These are phyloP conservation scores for Antheraea mylitta DNA, from an alignment of 1,140 invertebrate genomes.

Conservation along the genomic window DNA sequence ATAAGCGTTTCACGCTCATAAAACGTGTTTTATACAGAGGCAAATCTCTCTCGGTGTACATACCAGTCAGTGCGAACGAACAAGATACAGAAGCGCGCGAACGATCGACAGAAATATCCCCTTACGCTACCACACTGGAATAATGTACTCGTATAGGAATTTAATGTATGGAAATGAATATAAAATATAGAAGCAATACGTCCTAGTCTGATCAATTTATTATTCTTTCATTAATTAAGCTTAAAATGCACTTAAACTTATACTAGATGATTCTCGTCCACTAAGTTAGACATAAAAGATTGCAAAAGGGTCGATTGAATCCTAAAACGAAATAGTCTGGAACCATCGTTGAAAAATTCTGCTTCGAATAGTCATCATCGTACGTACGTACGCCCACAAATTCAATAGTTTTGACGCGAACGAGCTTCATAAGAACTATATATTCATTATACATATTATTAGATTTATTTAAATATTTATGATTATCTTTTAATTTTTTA, in stretches of 20 bases:
- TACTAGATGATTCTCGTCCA: not conserved
- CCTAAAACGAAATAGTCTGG: too few species aligned
- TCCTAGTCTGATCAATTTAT: not conserved
- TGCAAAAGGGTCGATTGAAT: too few species aligned
- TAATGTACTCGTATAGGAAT: not conserved
- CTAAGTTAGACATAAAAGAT: too few species aligned
- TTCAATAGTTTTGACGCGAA: too few species aligned
- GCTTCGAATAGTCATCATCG: too few species aligned
- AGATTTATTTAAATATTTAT: too few species aligned
- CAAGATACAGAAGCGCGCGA: conserved; percentile 61
- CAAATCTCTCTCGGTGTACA: conserved; percentile 61
- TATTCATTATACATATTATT: too few species aligned
- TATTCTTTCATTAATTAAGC: not conserved
- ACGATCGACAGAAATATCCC: conserved; percentile 66
- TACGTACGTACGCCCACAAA: too few species aligned
- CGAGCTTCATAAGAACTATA: too few species aligned
- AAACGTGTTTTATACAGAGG: conserved; percentile 76
- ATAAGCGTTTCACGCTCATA: conserved; percentile 73
- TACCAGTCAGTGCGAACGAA: conserved; percentile 58
- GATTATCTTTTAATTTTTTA: too few species aligned
- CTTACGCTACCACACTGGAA: conserved; percentile 33
- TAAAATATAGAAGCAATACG: not conserved
- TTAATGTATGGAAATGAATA: not conserved
- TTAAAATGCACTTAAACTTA: not conserved
- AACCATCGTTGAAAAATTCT: too few species aligned